Percentiles rank a stretch among this genome's conserved stretches.
phyloP scores from a whole-genome alignment of 2,888 invertebrate genomes.

The Erebia epiphron region DNA sequence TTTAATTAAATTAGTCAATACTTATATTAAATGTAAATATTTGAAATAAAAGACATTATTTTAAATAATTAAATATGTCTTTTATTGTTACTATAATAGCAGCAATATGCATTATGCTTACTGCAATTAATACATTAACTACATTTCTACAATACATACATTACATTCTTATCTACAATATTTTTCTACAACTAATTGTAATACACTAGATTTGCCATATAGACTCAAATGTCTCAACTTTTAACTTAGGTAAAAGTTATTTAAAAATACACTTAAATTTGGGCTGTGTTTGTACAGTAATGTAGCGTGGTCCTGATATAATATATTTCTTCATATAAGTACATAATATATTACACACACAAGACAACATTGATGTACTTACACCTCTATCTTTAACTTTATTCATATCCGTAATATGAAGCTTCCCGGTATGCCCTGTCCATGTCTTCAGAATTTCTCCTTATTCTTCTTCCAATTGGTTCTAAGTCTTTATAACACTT shows the following conservation, averaged over 20 bases:
- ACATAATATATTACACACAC: too few relatives aligned
- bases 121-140: constrained; percentile 31
- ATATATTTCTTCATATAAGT: too few relatives aligned
- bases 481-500: constrained; percentile 96
- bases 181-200: not conserved
- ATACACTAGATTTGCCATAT: not conserved
- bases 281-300: too few relatives aligned
- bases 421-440: constrained; percentile 89
- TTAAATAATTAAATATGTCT: constrained; percentile 64
- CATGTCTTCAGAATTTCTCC: constrained; percentile 90
- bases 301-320: too few relatives aligned
- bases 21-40: constrained; percentile 57
- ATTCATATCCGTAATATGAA: constrained; percentile 90
- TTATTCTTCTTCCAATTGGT: constrained; percentile 91
- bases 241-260: not conserved
- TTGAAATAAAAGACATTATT: constrained; percentile 81
- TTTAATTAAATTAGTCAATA: constrained; percentile 61
- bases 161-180: constrained; percentile 1
- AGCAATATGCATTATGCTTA: not conserved
- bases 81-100: constrained; percentile 54
- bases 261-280: too few relatives aligned
- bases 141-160: constrained; percentile 9
- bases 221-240: not conserved
- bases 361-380: too few relatives aligned
- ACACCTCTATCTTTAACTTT: not conserved